Evolutionary conservation across 2,888 invertebrate genomes (phyloP).

Genomic region (Enoplolaimus lenunculus): DNA sequence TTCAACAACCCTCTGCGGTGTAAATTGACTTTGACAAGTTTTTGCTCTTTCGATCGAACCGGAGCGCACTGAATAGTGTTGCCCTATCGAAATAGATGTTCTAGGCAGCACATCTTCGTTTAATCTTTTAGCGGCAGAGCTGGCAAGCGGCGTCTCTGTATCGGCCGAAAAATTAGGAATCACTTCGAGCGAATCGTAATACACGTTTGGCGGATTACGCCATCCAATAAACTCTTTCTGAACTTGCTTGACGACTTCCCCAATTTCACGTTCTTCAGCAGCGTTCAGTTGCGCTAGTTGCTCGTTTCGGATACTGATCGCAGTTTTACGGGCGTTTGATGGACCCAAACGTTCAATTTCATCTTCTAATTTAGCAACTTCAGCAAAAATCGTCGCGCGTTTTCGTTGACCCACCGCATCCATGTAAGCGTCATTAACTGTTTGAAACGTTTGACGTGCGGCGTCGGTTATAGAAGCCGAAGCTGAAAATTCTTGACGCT

Average conservation of each 20-base stretch:
- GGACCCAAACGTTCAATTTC: not conserved
- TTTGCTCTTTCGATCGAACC: not conserved
- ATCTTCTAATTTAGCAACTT: not conserved
- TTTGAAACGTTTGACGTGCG: no score
- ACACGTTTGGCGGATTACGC: not conserved
- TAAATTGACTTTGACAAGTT: not conserved
- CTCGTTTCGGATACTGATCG: not conserved
- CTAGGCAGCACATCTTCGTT: no score
- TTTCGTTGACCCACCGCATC: not conserved
- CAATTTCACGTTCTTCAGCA: not conserved
- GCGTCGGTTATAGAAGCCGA: no score
- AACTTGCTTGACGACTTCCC: not conserved
- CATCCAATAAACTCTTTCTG: not conserved
- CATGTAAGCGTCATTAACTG: not conserved
- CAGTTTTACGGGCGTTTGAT: not conserved
- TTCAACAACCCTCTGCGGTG: not conserved
- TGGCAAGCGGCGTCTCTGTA: not conserved
- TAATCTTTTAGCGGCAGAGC: not conserved
- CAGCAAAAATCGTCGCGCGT: not conserved
- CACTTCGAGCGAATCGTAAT: not conserved
- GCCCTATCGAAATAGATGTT: no score
- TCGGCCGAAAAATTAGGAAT: not conserved
- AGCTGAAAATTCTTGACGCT: not conserved
- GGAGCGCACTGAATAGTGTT: no score
- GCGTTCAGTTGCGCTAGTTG: not conserved